These are phyloP conservation scores for Zoanthus gigantus DNA, from an alignment of 92 coral and sea anemone genomes.

Conservation along the genomic window DNA sequence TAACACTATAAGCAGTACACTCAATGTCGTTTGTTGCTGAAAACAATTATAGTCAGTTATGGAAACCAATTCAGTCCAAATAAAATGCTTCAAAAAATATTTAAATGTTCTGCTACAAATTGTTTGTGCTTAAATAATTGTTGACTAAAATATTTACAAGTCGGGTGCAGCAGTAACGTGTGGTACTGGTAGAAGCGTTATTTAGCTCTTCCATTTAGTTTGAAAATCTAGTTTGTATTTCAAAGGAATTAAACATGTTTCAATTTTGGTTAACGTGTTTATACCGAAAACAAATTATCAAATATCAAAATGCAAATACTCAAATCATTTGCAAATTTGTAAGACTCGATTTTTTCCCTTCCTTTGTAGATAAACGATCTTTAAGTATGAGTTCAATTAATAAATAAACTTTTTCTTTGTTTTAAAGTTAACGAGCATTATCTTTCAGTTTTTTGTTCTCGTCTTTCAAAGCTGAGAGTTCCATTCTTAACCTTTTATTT, in stretches of 20 bases:
- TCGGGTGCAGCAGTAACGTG: not conserved
- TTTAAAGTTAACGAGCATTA: not conserved
- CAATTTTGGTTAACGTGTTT: not conserved
- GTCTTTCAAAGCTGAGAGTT: slow-evolving; percentile 21
- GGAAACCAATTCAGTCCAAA: too few species aligned
- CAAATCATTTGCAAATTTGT: slow-evolving; percentile 3
- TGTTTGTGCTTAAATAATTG: not conserved
- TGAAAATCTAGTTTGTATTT: not conserved
- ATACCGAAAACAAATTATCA: not conserved
- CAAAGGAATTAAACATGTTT: not conserved
- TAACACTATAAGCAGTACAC: not conserved
- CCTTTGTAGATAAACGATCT: not conserved
- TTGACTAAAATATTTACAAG: not conserved
- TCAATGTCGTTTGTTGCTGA: not conserved
- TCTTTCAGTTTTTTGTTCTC: slow-evolving; percentile 39
- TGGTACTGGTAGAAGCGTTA: not conserved
- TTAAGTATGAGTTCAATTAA: not conserved
- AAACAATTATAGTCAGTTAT: too few species aligned
- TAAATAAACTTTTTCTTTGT: not conserved
- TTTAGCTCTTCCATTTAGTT: not conserved
- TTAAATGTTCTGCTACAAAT: not conserved
- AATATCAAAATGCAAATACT: slow-evolving; percentile 12
- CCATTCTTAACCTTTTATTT: slow-evolving; percentile 34
- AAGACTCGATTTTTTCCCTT: not conserved
- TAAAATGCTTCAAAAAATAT: not conserved